These are phyloP conservation scores for Platycheirus rosarum DNA, from an alignment of 2,888 invertebrate species.

Conservation along the genomic window DNA sequence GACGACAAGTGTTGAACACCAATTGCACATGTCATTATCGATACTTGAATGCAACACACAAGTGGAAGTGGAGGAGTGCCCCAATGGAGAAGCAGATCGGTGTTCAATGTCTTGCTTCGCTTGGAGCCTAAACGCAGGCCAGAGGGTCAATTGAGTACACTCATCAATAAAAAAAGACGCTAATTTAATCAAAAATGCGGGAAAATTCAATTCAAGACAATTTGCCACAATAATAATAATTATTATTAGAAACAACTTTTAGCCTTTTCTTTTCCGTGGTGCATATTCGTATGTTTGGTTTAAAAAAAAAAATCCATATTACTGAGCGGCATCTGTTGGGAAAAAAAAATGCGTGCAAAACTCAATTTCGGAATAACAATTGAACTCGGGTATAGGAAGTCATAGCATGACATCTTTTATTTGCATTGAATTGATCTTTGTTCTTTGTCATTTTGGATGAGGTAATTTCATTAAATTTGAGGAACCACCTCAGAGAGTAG, in stretches of 20 bases:
- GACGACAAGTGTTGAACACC: slow-evolving; percentile 27
- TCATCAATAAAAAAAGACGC: slow-evolving; percentile 63
- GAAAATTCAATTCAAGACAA: slow-evolving; percentile 64
- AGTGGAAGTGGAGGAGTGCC: slow-evolving; percentile 12
- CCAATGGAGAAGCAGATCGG: slow-evolving; percentile 30
- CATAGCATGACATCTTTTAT: slow-evolving; percentile 7
- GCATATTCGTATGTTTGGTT: too few species aligned
- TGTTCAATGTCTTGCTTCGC: slow-evolving; percentile 42
- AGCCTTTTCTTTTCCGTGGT: not conserved
- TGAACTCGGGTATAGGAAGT: slow-evolving; percentile 15
- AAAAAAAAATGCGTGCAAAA: slow-evolving; percentile 23
- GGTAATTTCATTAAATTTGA: not conserved
- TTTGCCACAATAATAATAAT: slow-evolving; percentile 36
- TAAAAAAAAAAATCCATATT: too few species aligned
- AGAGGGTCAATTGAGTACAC: slow-evolving; percentile 65
- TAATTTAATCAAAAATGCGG: slow-evolving; percentile 66
- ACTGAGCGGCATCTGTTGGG: not conserved
- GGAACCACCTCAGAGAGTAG: not conserved
- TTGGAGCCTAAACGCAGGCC: slow-evolving; percentile 60
- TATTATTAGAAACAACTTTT: not conserved
- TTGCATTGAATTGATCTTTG: slow-evolving; percentile 27
- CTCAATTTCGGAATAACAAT: slow-evolving; percentile 8
- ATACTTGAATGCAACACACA: slow-evolving; percentile 20
- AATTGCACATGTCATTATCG: slow-evolving; percentile 32
- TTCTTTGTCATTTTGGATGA: slow-evolving; percentile 21